Evolutionary conservation across 2,797 vertebrate genomes (phyloP).

Genomic region (Phalloptychus januarius): DNA sequence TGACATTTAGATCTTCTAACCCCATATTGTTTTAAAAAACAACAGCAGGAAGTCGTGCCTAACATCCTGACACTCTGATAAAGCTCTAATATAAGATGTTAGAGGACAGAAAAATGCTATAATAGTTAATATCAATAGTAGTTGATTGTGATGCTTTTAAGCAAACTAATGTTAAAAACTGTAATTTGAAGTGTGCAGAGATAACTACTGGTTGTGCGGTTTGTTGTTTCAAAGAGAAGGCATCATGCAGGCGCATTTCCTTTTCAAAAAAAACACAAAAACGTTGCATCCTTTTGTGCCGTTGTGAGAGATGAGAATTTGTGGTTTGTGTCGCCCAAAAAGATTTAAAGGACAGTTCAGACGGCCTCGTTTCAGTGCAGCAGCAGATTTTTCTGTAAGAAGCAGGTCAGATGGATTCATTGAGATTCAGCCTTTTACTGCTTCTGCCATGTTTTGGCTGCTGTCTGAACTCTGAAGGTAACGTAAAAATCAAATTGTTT

Average conservation of each 20-base stretch:
- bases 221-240: no score
- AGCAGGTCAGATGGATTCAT: no score
- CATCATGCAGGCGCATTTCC: conserved; percentile 2
- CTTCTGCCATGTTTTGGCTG: neutral
- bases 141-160: neutral
- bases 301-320: neutral
- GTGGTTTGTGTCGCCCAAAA: neutral
- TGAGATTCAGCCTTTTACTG: conserved; percentile 22
- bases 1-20: neutral
- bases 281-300: neutral
- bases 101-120: no score
- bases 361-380: neutral
- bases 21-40: neutral
- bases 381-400: neutral
- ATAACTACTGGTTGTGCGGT: no score
- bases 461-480: neutral
- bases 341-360: neutral
- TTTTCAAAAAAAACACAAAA: neutral
- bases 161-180: no score
- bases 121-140: neutral
- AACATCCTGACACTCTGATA: neutral
- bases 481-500: neutral
- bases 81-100: neutral
- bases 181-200: no score
- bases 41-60: neutral